phyloP scores from a whole-genome alignment of 2,888 invertebrate species.

The Leptarthrus brevirostris region DNA sequence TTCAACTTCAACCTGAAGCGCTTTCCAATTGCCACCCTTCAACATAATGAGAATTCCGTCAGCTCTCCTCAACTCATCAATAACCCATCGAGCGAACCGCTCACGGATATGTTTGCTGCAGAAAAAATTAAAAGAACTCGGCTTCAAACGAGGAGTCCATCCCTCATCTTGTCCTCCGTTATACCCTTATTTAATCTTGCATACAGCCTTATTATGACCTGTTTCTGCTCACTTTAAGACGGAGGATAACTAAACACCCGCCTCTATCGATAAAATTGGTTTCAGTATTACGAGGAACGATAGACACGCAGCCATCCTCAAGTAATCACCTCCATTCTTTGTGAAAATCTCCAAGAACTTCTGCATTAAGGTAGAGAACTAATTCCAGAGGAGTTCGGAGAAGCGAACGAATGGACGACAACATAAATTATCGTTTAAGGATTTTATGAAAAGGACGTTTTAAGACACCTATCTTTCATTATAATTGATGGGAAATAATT shows the following conservation, averaged over 20 bases:
- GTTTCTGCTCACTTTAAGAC: constrained; percentile 52
- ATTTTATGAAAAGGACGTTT: constrained; percentile 55
- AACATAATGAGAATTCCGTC: constrained; percentile 41
- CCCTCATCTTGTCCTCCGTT: constrained; percentile 56
- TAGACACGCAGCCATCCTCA: constrained; percentile 44
- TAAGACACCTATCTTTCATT: constrained; percentile 56
- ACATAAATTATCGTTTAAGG: constrained; percentile 55
- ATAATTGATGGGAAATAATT: constrained; percentile 56
- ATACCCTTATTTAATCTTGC: constrained; percentile 58
- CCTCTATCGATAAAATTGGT: constrained; percentile 42
- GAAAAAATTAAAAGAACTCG: constrained; percentile 45
- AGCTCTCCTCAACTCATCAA: constrained; percentile 37
- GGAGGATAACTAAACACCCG: constrained; percentile 22
- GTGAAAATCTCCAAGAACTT: constrained; percentile 43
- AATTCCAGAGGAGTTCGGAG: constrained; percentile 23
- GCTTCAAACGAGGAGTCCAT: constrained; percentile 55
- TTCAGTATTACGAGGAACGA: constrained; percentile 23
- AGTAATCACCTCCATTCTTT: constrained; percentile 46
- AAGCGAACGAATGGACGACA: constrained; percentile 49
- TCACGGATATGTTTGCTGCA: constrained; percentile 17
- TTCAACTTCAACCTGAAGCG: constrained; percentile 23
- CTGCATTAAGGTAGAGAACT: constrained; percentile 40
- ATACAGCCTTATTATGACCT: constrained; percentile 57
- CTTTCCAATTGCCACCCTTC: constrained; percentile 37
- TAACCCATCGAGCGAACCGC: constrained; percentile 31